Evolutionary conservation across 92 coral and sea anemone species (phyloP).

Genomic region (Zoanthus solanderi): DNA sequence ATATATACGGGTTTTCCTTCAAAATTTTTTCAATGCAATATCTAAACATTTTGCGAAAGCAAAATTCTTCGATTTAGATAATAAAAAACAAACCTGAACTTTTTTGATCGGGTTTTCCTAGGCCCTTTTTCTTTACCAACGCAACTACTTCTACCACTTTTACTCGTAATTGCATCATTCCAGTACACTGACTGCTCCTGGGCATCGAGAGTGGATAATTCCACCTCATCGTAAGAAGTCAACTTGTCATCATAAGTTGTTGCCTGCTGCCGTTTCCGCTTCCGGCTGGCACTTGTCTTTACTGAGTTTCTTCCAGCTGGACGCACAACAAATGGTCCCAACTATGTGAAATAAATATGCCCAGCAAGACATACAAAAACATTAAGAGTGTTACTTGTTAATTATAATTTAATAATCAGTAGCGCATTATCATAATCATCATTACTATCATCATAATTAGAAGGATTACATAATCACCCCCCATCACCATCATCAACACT

Average conservation of each 20-base stretch:
- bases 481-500: too few relatives aligned
- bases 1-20: too few relatives aligned
- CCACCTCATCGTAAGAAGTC: constrained; percentile 9
- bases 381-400: too few relatives aligned
- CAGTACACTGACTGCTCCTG: constrained; percentile 34
- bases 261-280: constrained; percentile 24
- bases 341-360: neutral
- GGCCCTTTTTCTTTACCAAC: neutral
- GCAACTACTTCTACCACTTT: neutral
- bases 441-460: too few relatives aligned
- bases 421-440: too few relatives aligned
- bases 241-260: neutral
- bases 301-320: neutral
- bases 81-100: neutral
- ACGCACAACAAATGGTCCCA: constrained; percentile 22
- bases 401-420: too few relatives aligned
- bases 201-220: neutral
- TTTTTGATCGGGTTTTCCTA: constrained; percentile 9
- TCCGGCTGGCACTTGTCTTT: constrained; percentile 1
- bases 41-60: too few relatives aligned
- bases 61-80: neutral
- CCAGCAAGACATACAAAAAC: neutral
- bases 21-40: too few relatives aligned
- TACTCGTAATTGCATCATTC: neutral
- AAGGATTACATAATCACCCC: neutral